Evolutionary conservation across 2,797 vertebrate species (phyloP), one percentile per base, ranked within the genome.

Genomic region (Basileuterus tristriatus): DNA sequence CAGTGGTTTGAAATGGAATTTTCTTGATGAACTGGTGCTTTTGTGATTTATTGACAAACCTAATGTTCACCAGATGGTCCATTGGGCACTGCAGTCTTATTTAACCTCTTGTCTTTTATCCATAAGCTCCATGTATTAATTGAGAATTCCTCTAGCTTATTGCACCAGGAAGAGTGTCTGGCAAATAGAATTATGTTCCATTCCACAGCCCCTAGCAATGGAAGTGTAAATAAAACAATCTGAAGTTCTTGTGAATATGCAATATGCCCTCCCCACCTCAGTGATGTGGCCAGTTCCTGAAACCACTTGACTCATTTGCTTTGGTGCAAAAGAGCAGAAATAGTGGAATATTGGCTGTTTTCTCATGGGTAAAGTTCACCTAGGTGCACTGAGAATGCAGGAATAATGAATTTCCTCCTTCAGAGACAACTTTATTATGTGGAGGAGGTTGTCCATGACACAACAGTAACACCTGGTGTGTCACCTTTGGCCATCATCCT

Each of bases 21-120:
- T 97, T 97, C 93, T 93, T 93, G 96, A 96, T 93, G 96, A 97
- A 92, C 93, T 96, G 86, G 67, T 96, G 93, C 88, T 97, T 97
- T 93, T 63, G 65, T 92, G 91, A 95, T 94, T 97, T 97, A 97
- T 96, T 96, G 97, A 94, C 94, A 94, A 89, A 50, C 83, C 85
- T 97, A 97, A 98, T 95, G 92, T 63, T 96, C 95, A 89, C 93
- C 98, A 97, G 97, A 97, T 97, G 97, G 95, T 50, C 67, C 74
- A 41, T 0, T 63, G 96, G 96, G 83, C 95, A 87, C 47, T 70
- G 85, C 65, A 89, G 62, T 63, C 37, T 78, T 97, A 60, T 72
- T 93, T 96, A 94, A 93, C 93, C 87, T 95, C 94, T 91, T 72
- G 43, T 82, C 75, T 96, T 96, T 95, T 78, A 69, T 90, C 52